Conservation (phyloP, 2,113 vertebrate genomes). For the Acanthisitta chloris region DNA sequence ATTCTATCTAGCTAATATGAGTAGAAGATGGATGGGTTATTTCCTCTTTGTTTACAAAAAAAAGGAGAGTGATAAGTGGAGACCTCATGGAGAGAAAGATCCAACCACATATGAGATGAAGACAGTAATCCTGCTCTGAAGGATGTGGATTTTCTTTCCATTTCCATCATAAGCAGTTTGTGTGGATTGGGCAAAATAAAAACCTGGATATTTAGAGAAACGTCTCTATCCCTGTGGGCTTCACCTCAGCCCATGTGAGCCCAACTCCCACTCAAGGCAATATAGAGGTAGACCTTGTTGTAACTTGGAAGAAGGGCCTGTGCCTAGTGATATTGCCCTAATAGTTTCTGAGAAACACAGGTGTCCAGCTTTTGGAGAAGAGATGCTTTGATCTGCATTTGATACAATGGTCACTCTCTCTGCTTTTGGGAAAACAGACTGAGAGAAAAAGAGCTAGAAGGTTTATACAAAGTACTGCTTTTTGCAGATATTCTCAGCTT, state of each 20-base stretch:
- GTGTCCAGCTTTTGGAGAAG: neutral
- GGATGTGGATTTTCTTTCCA: neutral
- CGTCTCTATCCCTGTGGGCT: neutral
- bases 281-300: neutral
- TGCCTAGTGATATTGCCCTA: neutral
- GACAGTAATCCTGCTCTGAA: neutral
- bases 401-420: neutral
- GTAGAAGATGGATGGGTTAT: neutral
- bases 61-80: neutral
- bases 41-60: neutral
- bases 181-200: neutral
- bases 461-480: neutral
- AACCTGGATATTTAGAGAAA: neutral
- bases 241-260: neutral
- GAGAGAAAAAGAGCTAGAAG: neutral
- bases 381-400: neutral
- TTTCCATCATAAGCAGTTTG: neutral
- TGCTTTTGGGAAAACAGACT: neutral
- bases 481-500: neutral
- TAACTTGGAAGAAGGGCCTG: neutral
- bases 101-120: neutral
- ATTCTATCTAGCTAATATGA: neutral
- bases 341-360: neutral
- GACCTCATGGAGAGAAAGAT: neutral
- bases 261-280: neutral